phyloP scores from a whole-genome alignment of 2,888 invertebrate genomes.

The Meta bourneti region DNA sequence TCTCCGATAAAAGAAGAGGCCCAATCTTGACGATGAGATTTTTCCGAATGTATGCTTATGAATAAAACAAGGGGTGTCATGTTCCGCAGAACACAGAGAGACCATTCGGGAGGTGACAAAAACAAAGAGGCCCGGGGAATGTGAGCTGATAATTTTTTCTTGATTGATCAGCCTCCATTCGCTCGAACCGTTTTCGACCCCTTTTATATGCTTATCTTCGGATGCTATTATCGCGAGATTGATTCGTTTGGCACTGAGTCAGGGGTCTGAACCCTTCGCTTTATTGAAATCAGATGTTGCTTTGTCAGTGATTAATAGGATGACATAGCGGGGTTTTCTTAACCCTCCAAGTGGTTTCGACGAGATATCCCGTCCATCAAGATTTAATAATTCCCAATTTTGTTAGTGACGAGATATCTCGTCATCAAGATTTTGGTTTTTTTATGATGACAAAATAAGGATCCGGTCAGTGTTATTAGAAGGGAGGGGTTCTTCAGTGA shows the following conservation, averaged over 20 bases:
- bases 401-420: no score
- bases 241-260: background rate
- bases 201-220: background rate
- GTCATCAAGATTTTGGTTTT: no score
- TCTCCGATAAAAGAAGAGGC: conserved; percentile 56
- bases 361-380: no score
- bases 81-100: conserved; percentile 33
- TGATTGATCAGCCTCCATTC: conserved; percentile 38
- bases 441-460: no score
- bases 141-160: conserved; percentile 46
- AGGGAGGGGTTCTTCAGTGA: no score
- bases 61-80: conserved; percentile 69
- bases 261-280: background rate
- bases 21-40: conserved; percentile 55
- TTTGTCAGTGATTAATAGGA: background rate
- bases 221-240: background rate
- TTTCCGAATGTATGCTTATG: conserved; percentile 61
- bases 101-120: conserved; percentile 31
- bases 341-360: no score
- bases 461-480: no score
- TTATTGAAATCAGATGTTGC: background rate
- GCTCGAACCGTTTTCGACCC: background rate
- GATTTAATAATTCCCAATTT: no score
- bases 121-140: conserved; percentile 19
- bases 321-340: background rate